Evolutionary conservation across 1,140 invertebrate genomes (phyloP).

Genomic region (Rhagoletis pomonella): DNA sequence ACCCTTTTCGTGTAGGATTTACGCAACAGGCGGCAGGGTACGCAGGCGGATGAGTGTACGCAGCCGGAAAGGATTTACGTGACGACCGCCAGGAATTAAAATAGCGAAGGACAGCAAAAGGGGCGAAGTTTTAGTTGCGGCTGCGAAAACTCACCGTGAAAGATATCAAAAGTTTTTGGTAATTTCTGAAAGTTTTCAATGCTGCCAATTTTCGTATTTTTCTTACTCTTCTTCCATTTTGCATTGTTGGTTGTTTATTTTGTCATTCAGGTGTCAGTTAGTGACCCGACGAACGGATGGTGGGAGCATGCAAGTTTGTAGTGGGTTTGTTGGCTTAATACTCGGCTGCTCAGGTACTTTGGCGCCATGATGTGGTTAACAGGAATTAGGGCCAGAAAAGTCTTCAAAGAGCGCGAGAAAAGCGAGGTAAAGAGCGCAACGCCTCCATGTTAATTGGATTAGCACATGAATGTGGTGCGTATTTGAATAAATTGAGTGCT

Average conservation of each 20-base stretch:
- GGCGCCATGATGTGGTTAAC: not conserved
- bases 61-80: not conserved
- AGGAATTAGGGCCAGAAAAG: not conserved
- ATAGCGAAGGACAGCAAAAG: not conserved
- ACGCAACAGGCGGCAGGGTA: not conserved
- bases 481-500: slow-evolving; percentile 48
- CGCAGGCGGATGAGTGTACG: not conserved
- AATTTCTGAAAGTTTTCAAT: slow-evolving; percentile 23
- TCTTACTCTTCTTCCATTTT: not conserved
- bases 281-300: not conserved
- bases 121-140: not conserved
- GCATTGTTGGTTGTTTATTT: not conserved
- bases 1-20: slow-evolving; percentile 42
- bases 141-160: not conserved
- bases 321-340: not conserved
- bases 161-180: slow-evolving; percentile 15
- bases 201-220: not conserved
- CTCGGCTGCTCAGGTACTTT: not conserved
- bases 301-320: not conserved
- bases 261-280: slow-evolving; percentile 11
- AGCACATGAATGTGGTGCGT: slow-evolving; percentile 30
- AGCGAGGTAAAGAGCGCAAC: no score
- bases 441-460: slow-evolving; percentile 20
- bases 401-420: not conserved
- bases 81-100: not conserved